Base-by-base conservation (phyloP, 2,888 invertebrate genomes). In the Lomographa bimaculata region DNA sequence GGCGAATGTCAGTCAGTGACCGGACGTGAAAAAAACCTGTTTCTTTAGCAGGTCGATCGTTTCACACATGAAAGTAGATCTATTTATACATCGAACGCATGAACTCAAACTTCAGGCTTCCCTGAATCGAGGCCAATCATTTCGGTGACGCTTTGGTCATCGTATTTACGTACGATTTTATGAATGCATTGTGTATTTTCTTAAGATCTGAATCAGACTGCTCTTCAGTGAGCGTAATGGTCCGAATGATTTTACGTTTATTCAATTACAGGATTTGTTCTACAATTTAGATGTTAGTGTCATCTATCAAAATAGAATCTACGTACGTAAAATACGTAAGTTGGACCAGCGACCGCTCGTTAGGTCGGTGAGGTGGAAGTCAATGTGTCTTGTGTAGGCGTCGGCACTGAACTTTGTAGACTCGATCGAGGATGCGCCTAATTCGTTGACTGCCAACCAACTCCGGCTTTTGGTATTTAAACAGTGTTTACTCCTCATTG, bases 401-500 rank as follows among this genome's bases (percentile, higher is more conserved):
- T 73, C 77, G 74, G 55, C 79, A 79, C 72, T 80, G 79, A 81
- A 79, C 80, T 85, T 73, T 68, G 69, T 72, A 66, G 74, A 75
- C 26, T 19, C 12, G 17, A 12, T 9, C 27, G 42, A 84, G 85
- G 87, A 86, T 80, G 79, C 73, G 63, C 58, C 72, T 73, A 70
- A 80, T 84, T 84, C 76, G 76, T 71, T 76, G 66, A 69, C 71
- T 72, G 68, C 41, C 19, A 6, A 6, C 8, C 5, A 25, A 20
- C 19, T 24, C 24, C 7, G 7, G 1, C 26, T 14, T 20, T 26
- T 5, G 27, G n/a, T 19, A 19, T 37, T 10, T 7, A 16, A 12
- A 5, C 14, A 14, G 27, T 17, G 20, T 20, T 7, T 30, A 30
- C 24, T 17, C 10, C 8, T 9, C 12, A 8, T 28, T 23, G 10